Evolutionary conservation across 2,113 vertebrate genomes (phyloP), one percentile per base, ranked within the genome.

Genomic region (Brachyhypopomus gauderio): DNA sequence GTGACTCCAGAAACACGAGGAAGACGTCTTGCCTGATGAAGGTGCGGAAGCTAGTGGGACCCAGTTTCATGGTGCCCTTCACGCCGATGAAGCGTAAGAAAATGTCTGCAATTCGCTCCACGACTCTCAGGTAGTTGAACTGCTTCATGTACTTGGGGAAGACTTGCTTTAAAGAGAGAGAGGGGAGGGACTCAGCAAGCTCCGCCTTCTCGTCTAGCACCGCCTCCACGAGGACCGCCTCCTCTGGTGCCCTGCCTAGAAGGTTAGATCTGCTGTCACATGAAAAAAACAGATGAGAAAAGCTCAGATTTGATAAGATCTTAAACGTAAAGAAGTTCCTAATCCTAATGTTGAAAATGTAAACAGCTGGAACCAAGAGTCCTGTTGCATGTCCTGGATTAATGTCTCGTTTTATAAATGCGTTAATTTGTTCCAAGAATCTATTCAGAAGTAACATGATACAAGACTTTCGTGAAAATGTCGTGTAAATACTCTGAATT

Each of bases 61-160:
- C 97, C 83, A 99, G 58, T 56, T 95, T 96, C 85, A 95, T 97
- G 0, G 95, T 96, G 0, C 96, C 97, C 75, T 95, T 98, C 45
- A 99, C 94, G 0, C 98, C 97, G 0, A 99, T 95, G 89, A 99
- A 99, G 23, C 96, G 96, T 85, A 99, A 93, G 75, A 99, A 99
- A 0, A 99, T 86, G 0, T 90, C 89, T 0, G 97, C 92, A 82
- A 98, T 95, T 3, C 95, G 94, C 86, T 98, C 97, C 89, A 97
- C 93, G 20, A 95, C 88, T 0, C 95, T 91, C 90, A 99, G 91
- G 85, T 96, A 91, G 92, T 87, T 93, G 84, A 99, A 99, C 88
- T 98, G 95, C 86, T 94, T 96, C 38, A 94, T 92, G 2, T 98
- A 98, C 82, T 98, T 99, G 63, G 98, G 98, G 85, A 97, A 99